Percentiles rank a stretch among this genome's conserved stretches.
Evolutionary conservation across 2,113 vertebrate genomes (phyloP).

Genomic region (Girardinichthys multiradiatus): DNA sequence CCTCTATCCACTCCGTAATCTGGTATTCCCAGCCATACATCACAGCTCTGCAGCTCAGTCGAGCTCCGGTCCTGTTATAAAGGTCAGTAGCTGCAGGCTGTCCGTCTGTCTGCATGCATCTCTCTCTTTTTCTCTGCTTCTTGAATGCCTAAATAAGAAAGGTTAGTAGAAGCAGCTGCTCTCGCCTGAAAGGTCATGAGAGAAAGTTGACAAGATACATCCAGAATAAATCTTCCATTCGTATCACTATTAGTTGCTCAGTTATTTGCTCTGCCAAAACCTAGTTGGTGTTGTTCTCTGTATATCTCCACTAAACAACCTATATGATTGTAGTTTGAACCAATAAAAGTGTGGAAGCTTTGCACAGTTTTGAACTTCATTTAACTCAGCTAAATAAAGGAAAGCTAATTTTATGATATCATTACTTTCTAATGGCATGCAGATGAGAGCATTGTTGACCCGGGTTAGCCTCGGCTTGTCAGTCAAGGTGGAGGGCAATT

Average conservation of each 20-base stretch:
- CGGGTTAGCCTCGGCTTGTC: constrained; percentile 57
- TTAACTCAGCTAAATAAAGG: constrained; percentile 26
- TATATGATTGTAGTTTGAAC: background rate
- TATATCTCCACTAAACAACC: constrained; percentile 9
- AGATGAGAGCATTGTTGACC: constrained; percentile 59
- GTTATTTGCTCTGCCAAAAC: constrained; percentile 49
- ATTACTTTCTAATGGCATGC: constrained; percentile 53
- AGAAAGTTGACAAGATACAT: constrained; percentile 47
- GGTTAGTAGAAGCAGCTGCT: constrained; percentile 66
- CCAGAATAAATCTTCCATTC: constrained; percentile 46
- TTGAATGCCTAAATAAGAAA: constrained; percentile 76
- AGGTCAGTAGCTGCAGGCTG: constrained; percentile 76
- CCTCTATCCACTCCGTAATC: constrained; percentile 46
- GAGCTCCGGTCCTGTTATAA: constrained; percentile 63
- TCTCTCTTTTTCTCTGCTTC: constrained; percentile 62
- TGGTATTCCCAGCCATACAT: constrained; percentile 63
- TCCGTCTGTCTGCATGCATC: constrained; percentile 67
- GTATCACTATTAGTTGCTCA: constrained; percentile 56
- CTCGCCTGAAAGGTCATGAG: constrained; percentile 69
- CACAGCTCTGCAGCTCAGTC: constrained; percentile 58
- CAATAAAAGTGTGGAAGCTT: background rate
- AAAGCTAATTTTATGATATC: constrained; percentile 54
- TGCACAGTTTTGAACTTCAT: constrained; percentile 6
- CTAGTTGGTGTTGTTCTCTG: constrained; percentile 7
- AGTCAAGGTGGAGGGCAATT: constrained; percentile 68